phyloP scores from a whole-genome alignment of 2,888 invertebrate species.

The Liposcelis brunnea region DNA sequence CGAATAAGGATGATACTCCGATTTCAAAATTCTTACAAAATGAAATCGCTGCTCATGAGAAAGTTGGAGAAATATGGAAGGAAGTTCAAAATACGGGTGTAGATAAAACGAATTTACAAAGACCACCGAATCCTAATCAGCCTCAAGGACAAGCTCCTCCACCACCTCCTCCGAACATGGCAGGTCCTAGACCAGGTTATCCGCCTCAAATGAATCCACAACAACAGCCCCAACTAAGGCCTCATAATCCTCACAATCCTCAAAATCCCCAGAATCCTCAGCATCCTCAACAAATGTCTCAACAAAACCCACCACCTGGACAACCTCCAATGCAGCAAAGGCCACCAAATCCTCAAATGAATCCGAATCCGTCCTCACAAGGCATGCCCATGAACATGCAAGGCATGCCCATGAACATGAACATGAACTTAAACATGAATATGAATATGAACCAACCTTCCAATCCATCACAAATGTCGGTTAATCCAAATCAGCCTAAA shows the following conservation, averaged over 20 bases:
- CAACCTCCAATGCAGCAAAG: constrained; percentile 10
- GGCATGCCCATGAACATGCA: background rate
- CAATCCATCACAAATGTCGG: background rate
- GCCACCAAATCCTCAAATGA: background rate
- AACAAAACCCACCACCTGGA: constrained; percentile 15
- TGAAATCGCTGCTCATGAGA: constrained; percentile 2
- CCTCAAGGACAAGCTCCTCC: too few species aligned
- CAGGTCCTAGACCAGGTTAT: too few species aligned
- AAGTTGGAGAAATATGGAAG: constrained; percentile 7
- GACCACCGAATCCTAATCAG: too few species aligned
- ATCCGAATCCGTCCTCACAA: background rate
- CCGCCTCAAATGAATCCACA: too few species aligned
- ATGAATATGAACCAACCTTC: background rate
- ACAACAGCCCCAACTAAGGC: too few species aligned
- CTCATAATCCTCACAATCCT: too few species aligned
- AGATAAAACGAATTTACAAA: too few species aligned
- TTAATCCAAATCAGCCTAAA: background rate
- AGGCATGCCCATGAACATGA: constrained; percentile 10
- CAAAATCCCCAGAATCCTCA: background rate
- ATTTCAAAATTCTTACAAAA: constrained; percentile 5
- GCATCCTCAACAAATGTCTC: constrained; percentile 16
- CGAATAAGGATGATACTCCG: background rate
- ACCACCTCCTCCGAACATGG: too few species aligned
- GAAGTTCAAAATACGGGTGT: constrained; percentile 5
- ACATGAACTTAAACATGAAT: constrained; percentile 7